Percentiles rank a stretch among this genome's conserved stretches.
These are phyloP conservation scores for Anguilla anguilla DNA, from an alignment of 2,797 vertebrate genomes.

Conservation along the genomic window DNA sequence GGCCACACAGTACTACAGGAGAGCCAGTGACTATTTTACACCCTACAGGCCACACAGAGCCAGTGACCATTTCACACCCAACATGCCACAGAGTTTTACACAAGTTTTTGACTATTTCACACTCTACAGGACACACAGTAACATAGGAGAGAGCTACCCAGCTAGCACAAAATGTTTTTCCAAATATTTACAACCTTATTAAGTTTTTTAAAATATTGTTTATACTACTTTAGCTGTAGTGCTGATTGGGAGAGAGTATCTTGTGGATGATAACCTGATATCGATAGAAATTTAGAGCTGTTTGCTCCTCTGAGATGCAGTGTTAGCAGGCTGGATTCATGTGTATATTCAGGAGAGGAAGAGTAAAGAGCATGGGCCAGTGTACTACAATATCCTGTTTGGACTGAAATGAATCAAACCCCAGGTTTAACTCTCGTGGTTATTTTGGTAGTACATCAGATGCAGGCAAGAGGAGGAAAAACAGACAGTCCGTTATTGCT, in stretches of 20 bases:
- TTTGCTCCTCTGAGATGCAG: slow-evolving; percentile 15
- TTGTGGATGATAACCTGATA: not conserved
- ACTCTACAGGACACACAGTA: not conserved
- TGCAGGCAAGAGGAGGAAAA: slow-evolving; percentile 23
- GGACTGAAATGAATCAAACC: slow-evolving; percentile 45
- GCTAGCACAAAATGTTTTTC: not conserved
- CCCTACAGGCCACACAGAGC: not conserved
- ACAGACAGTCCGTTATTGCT: slow-evolving; percentile 54
- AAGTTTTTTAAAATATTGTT: not conserved
- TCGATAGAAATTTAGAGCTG: not conserved
- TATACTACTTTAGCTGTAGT: not conserved
- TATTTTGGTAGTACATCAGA: slow-evolving; percentile 42
- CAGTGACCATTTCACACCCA: not conserved
- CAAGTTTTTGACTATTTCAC: too few relatives aligned
- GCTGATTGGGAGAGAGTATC: not conserved
- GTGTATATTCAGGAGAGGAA: slow-evolving; percentile 50
- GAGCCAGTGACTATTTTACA: not conserved
- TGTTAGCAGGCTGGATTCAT: not conserved
- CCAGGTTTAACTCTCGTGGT: slow-evolving; percentile 43
- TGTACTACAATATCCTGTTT: slow-evolving; percentile 74
- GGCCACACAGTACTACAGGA: not conserved
- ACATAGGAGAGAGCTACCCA: too few relatives aligned
- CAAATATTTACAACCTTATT: not conserved
- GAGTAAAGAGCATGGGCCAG: slow-evolving; percentile 59
- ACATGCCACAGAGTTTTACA: not conserved